These are phyloP conservation scores for Congeria kusceri DNA, from an alignment of 2,888 invertebrate genomes.

Conservation along the genomic window DNA sequence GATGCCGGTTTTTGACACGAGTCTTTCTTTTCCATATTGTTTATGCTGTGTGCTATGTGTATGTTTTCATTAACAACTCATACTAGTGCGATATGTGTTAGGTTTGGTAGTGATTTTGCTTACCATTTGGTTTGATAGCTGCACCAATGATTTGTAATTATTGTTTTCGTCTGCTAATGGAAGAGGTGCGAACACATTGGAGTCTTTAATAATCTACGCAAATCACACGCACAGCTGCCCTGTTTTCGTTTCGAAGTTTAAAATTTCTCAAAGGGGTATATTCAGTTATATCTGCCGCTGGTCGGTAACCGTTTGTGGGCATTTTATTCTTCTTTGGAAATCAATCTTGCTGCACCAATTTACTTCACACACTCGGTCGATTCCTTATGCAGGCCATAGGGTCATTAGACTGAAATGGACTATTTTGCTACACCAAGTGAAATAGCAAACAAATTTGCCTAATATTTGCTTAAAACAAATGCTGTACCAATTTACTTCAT, in stretches of 20 bases:
- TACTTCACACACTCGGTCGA: too few species aligned
- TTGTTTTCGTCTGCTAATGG: conserved; percentile 24
- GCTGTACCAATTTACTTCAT: too few species aligned
- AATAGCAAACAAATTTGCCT: neutral
- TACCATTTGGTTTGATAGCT: conserved; percentile 7
- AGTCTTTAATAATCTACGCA: too few species aligned
- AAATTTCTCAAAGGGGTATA: conserved; percentile 40
- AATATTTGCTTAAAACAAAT: too few species aligned
- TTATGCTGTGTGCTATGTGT: conserved; percentile 3
- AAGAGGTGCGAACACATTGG: conserved; percentile 20
- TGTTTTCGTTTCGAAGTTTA: conserved; percentile 10
- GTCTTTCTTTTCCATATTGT: conserved; percentile 37
- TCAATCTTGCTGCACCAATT: too few species aligned
- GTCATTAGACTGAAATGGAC: conserved; percentile 4
- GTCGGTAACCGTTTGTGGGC: conserved; percentile 49
- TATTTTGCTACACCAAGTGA: neutral
- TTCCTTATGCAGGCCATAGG: neutral
- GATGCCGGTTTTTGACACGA: conserved; percentile 42
- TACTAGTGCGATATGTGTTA: conserved; percentile 2
- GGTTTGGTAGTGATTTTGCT: conserved; percentile 13
- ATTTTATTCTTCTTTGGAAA: conserved; percentile 11
- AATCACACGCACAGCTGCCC: too few species aligned
- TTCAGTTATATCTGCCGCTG: conserved; percentile 53
- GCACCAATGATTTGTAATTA: neutral
- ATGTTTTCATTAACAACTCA: too few species aligned